Conservation (phyloP, 2,888 invertebrate species). For the Trachelus iudaicus region DNA sequence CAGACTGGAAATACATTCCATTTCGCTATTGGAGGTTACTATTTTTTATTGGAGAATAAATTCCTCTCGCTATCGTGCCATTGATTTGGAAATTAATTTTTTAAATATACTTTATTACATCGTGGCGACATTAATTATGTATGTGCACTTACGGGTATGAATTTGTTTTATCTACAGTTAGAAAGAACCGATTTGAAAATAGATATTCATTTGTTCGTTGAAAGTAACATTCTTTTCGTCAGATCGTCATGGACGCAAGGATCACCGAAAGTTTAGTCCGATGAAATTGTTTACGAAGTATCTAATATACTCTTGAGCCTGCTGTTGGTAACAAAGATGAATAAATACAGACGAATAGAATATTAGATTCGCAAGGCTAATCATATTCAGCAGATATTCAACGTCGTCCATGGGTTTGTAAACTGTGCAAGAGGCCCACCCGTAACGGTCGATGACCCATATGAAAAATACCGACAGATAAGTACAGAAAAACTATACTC, state of each 20-base stretch:
- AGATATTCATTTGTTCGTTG: not conserved
- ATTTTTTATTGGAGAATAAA: not conserved
- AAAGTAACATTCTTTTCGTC: not conserved
- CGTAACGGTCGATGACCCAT: not conserved
- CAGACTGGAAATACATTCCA: not conserved
- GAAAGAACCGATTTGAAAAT: not conserved
- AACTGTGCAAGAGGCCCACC: not conserved
- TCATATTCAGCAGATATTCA: not conserved
- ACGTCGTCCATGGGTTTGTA: not conserved
- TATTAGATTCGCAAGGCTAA: not conserved
- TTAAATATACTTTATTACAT: not conserved
- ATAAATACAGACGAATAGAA: not conserved
- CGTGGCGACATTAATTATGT: not conserved
- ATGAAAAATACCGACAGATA: not conserved
- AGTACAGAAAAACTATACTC: not conserved
- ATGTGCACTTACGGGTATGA: not conserved
- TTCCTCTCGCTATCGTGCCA: not conserved
- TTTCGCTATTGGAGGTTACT: not conserved
- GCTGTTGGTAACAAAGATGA: not conserved
- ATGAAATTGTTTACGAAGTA: not conserved
- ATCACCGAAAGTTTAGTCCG: not conserved
- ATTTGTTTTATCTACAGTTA: not conserved
- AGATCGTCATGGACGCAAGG: not conserved
- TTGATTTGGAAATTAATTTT: not conserved
- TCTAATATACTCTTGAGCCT: not conserved